These are phyloP conservation scores for Campopleginae sp. DNA, from an alignment of 2,888 invertebrate genomes.

Conservation along the genomic window DNA sequence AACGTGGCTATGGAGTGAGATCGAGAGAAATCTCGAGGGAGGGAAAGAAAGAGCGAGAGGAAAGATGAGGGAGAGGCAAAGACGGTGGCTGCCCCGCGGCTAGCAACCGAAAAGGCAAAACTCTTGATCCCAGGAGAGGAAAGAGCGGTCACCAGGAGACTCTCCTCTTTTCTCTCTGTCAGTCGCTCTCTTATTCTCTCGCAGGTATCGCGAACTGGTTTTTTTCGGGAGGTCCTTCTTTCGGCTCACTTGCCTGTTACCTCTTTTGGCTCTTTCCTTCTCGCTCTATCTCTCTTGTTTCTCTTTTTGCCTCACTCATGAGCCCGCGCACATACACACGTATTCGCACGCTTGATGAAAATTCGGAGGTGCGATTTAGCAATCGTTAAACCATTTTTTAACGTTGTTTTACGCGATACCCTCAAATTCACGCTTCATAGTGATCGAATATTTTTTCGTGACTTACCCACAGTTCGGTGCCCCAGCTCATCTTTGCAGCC, in stretches of 20 bases:
- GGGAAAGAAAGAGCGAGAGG: slow-evolving; percentile 62
- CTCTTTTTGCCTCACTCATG: not conserved
- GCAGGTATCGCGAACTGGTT: slow-evolving; percentile 79
- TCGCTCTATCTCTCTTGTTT: slow-evolving; percentile 33
- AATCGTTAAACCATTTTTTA: not conserved
- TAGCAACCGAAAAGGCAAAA: slow-evolving; percentile 81
- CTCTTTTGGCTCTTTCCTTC: slow-evolving; percentile 39
- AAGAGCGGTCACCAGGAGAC: slow-evolving; percentile 58
- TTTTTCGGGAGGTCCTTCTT: slow-evolving; percentile 74
- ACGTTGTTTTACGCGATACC: not conserved
- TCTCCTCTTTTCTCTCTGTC: slow-evolving; percentile 24
- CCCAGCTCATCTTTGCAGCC: slow-evolving; percentile 84
- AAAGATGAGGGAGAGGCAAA: slow-evolving; percentile 55
- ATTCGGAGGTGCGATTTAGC: slow-evolving; percentile 4
- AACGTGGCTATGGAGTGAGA: slow-evolving; percentile 38
- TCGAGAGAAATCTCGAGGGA: slow-evolving; percentile 59
- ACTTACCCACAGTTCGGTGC: slow-evolving; percentile 85
- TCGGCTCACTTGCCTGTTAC: slow-evolving; percentile 62
- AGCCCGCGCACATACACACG: slow-evolving; percentile 13
- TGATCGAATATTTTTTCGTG: slow-evolving; percentile 5
- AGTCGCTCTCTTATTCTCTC: slow-evolving; percentile 45
- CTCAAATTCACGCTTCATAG: not conserved
- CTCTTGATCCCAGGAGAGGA: slow-evolving; percentile 64
- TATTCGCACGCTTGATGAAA: slow-evolving; percentile 20
- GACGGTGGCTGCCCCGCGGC: slow-evolving; percentile 78